Evolutionary conservation across 2,113 vertebrate genomes (phyloP).

Genomic region (Seriola quinqueradiata): DNA sequence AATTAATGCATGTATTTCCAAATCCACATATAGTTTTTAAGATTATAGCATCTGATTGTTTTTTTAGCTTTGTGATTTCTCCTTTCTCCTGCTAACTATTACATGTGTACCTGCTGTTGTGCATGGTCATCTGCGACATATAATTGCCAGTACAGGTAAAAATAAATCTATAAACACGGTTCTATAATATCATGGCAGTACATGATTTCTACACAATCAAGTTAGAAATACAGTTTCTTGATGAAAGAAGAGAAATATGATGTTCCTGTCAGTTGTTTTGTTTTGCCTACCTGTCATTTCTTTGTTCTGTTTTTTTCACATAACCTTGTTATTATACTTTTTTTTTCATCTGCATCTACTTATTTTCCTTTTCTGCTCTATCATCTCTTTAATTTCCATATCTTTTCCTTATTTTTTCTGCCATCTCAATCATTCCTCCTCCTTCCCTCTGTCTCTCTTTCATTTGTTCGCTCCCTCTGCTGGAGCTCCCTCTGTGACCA

Average conservation of each 20-base stretch:
- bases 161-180: neutral
- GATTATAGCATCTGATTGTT: no score
- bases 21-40: neutral
- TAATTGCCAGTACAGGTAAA: neutral
- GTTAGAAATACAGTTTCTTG: neutral
- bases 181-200: neutral
- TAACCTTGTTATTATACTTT: neutral
- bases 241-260: neutral
- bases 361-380: constrained; percentile 1
- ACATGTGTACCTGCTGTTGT: no score
- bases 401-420: constrained; percentile 15
- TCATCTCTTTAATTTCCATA: constrained; percentile 46
- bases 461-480: constrained; percentile 47
- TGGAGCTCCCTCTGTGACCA: constrained; percentile 60
- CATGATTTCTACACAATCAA: neutral
- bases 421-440: constrained; percentile 47
- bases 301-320: constrained; percentile 26
- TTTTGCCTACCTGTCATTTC: neutral
- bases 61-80: neutral
- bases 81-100: neutral
- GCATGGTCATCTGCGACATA: no score
- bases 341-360: neutral
- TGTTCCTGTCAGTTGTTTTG: neutral
- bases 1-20: neutral
- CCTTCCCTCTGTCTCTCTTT: constrained; percentile 17